Percentiles rank a stretch among this genome's conserved stretches.
Conservation (phyloP, 2,888 invertebrate species). For the Agrypnus murinus region DNA sequence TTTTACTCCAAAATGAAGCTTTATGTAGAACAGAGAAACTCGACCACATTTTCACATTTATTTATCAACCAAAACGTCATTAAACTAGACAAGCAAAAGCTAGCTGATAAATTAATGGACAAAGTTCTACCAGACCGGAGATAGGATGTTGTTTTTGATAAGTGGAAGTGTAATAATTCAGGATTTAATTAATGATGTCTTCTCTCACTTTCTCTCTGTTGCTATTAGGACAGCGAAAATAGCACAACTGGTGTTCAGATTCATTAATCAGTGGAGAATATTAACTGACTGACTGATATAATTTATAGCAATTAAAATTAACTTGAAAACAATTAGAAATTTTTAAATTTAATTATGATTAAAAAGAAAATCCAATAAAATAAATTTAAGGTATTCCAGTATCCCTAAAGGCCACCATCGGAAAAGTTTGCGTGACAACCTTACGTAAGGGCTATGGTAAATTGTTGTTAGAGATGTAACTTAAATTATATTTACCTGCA, state of each 20-base stretch:
- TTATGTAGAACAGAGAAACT: too few relatives aligned
- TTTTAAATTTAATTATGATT: background rate
- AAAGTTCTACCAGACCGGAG: background rate
- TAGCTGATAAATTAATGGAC: background rate
- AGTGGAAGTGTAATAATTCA: background rate
- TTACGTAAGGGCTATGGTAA: constrained; percentile 16
- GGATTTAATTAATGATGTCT: constrained; percentile 8
- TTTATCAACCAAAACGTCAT: constrained; percentile 3
- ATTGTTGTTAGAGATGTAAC: constrained; percentile 26
- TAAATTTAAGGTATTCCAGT: background rate
- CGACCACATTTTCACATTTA: background rate
- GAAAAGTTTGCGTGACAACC: constrained; percentile 12
- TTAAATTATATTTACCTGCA: constrained; percentile 23
- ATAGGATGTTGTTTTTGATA: constrained; percentile 9
- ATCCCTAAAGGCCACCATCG: constrained; percentile 10
- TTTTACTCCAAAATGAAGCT: too few relatives aligned
- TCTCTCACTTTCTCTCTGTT: too few relatives aligned
- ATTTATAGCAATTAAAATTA: too few relatives aligned
- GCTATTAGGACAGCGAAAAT: background rate
- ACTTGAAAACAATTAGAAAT: too few relatives aligned
- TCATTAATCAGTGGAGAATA: too few relatives aligned
- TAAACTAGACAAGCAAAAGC: background rate
- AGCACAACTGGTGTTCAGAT: background rate
- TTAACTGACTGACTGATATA: too few relatives aligned
- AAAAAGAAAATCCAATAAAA: constrained; percentile 7